Conservation (phyloP, 2,888 invertebrate genomes). For the Tinea semifulvella region DNA sequence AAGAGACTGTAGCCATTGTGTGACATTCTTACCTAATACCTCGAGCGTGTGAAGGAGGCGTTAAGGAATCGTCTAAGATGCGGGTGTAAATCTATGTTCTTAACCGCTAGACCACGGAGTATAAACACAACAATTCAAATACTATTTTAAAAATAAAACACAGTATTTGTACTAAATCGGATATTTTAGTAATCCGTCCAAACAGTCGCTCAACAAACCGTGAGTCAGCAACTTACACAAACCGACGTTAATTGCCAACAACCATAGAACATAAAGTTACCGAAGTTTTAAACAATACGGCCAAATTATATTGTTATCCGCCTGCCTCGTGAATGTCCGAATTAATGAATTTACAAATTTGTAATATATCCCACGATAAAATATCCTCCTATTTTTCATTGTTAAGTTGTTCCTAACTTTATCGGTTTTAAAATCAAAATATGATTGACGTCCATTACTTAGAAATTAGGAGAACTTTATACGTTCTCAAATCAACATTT, state of each 20-base stretch:
- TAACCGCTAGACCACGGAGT: too few species aligned
- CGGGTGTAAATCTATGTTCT: too few species aligned
- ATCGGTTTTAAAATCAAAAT: not conserved
- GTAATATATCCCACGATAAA: too few species aligned
- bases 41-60: too few species aligned
- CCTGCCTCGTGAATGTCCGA: not conserved
- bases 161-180: conserved; percentile 6
- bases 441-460: not conserved
- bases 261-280: conserved; percentile 5
- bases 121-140: too few species aligned
- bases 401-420: not conserved
- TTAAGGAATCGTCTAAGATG: too few species aligned
- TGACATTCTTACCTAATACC: too few species aligned
- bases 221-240: conserved; percentile 12
- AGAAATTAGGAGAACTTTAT: conserved; percentile 1
- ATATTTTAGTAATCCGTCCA: conserved; percentile 6
- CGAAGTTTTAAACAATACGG: conserved; percentile 2
- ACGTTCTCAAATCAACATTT: too few species aligned
- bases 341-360: not conserved
- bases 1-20: too few species aligned
- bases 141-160: conserved; percentile 3
- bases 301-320: conserved; percentile 7
- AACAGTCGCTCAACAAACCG: conserved; percentile 3
- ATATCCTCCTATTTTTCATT: too few species aligned
- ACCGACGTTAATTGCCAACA: conserved; percentile 11